Percentiles rank a stretch among this genome's conserved stretches.
Conservation (phyloP, 2,888 invertebrate genomes). For the Noctua janthe region DNA sequence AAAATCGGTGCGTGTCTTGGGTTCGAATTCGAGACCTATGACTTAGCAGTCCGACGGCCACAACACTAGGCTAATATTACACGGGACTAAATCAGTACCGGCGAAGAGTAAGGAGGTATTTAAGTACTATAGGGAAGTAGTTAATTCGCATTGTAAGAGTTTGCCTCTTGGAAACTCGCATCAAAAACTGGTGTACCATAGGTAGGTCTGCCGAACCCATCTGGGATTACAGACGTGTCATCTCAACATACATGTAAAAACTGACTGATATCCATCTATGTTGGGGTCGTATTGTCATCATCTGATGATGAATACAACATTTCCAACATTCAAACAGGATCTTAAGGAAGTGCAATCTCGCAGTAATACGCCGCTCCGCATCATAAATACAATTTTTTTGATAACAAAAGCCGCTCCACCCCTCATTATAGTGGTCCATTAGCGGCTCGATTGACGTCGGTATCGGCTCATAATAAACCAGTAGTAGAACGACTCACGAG, state of each 20-base stretch:
- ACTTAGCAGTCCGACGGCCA: neutral
- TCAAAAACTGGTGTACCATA: neutral
- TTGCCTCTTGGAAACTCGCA: too few species aligned
- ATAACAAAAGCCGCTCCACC: neutral
- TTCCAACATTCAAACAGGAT: neutral
- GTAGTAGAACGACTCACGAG: conserved; percentile 63
- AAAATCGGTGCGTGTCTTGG: neutral
- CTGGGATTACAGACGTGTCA: neutral
- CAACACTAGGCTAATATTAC: too few species aligned
- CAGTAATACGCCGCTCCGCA: neutral
- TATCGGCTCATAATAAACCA: conserved; percentile 62
- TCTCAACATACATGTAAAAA: neutral
- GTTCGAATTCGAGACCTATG: neutral
- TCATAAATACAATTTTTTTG: neutral
- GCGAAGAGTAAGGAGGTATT: neutral
- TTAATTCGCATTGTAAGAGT: neutral
- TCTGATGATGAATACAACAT: neutral
- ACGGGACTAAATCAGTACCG: neutral
- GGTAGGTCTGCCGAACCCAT: neutral
- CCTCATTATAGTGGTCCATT: conserved; percentile 48
- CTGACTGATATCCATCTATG: neutral
- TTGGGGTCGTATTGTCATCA: neutral
- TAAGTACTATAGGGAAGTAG: too few species aligned
- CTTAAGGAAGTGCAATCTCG: neutral
- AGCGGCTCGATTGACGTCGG: conserved; percentile 57